These are phyloP conservation scores for Eulithis prunata DNA, from an alignment of 2,888 invertebrate species.

Conservation along the genomic window DNA sequence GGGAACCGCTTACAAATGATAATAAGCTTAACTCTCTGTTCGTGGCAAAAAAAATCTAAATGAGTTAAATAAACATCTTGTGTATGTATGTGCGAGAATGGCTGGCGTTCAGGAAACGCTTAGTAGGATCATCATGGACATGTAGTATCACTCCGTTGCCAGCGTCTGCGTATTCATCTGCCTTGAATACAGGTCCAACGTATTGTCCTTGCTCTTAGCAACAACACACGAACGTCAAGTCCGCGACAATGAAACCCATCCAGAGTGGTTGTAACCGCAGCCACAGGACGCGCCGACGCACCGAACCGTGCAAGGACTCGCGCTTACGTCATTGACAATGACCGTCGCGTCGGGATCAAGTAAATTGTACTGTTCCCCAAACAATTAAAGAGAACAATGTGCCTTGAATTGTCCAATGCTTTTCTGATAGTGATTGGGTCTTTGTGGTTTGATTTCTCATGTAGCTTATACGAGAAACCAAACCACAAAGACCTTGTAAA, in stretches of 20 bases:
- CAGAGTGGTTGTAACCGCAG: conserved; percentile 77
- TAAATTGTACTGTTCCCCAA: conserved; percentile 50
- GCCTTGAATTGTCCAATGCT: conserved; percentile 37
- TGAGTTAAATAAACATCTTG: not conserved
- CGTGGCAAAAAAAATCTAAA: not conserved
- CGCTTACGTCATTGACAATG: conserved; percentile 65
- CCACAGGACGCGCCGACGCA: conserved; percentile 73
- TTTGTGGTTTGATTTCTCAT: conserved; percentile 43
- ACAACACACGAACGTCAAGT: conserved; percentile 64
- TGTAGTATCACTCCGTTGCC: conserved; percentile 19
- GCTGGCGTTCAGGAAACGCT: conserved; percentile 29
- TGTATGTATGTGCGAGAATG: conserved; percentile 23
- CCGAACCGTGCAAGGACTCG: conserved; percentile 78
- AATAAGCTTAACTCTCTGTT: conserved; percentile 15
- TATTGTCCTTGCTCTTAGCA: conserved; percentile 63
- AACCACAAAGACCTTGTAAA: no score
- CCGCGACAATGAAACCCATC: conserved; percentile 75
- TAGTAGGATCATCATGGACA: conserved; percentile 28
- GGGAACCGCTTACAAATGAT: conserved; percentile 24
- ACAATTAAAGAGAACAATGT: conserved; percentile 46
- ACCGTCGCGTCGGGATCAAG: conserved; percentile 49
- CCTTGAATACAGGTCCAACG: conserved; percentile 43
- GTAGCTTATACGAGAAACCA: conserved; percentile 10
- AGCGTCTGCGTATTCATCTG: conserved; percentile 37
- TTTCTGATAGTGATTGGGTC: conserved; percentile 36